Evolutionary conservation across 2,113 vertebrate genomes (phyloP).

Genomic region (Brachypodius melanocephalos): DNA sequence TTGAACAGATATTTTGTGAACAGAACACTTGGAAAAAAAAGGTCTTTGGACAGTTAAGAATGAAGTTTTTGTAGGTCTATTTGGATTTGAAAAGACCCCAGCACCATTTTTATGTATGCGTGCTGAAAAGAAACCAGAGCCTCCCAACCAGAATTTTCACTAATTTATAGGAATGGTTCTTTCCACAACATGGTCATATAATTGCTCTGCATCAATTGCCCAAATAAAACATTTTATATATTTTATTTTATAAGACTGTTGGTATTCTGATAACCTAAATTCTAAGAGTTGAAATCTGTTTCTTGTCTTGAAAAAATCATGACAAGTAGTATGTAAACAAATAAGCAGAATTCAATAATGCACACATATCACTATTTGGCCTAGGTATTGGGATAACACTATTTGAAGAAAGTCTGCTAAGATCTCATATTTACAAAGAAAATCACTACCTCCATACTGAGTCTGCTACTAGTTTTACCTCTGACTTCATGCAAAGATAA

Average conservation of each 20-base stretch:
- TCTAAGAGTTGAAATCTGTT: background rate
- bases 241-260: background rate
- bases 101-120: background rate
- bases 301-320: background rate
- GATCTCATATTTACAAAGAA: background rate
- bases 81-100: background rate
- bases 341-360: background rate
- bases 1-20: background rate
- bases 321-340: background rate
- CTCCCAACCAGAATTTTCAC: background rate
- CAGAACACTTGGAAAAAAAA: background rate
- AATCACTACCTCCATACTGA: background rate
- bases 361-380: background rate
- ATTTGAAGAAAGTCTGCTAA: background rate
- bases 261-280: background rate
- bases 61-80: background rate
- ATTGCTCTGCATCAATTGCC: fast-evolving
- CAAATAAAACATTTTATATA: background rate
- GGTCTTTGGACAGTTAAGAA: background rate
- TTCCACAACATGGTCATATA: background rate
- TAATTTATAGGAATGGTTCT: background rate
- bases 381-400: background rate
- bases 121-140: background rate
- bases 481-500: background rate
- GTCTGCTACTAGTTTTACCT: background rate